These are phyloP conservation scores for Lichenostomus cassidix DNA, from an alignment of 2,113 vertebrate species.

Conservation along the genomic window DNA sequence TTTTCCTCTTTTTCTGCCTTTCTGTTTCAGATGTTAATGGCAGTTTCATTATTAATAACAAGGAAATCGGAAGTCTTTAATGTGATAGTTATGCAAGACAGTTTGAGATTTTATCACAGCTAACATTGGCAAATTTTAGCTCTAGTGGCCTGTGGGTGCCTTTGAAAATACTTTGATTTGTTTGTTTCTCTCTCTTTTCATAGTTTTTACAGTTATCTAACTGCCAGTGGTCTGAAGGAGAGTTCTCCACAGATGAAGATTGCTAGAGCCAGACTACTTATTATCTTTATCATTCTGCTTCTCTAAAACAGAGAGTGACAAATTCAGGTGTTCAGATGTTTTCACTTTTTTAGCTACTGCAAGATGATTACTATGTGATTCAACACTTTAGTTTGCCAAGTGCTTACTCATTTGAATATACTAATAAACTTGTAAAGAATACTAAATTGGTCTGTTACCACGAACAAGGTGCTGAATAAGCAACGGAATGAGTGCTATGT, in stretches of 20 bases:
- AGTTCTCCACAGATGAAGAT: neutral
- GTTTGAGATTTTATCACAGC: neutral
- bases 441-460: neutral
- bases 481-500: neutral
- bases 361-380: neutral
- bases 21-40: slow-evolving; percentile 15
- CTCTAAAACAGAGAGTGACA: neutral
- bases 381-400: neutral
- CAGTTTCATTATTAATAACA: slow-evolving; percentile 29
- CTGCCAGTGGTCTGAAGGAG: neutral
- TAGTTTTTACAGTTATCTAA: neutral
- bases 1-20: slow-evolving; percentile 23
- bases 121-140: neutral
- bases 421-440: neutral
- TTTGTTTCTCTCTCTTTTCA: neutral
- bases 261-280: neutral
- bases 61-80: neutral
- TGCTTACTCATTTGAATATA: neutral
- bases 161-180: neutral
- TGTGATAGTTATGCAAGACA: neutral
- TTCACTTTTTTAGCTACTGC: neutral
- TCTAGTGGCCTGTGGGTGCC: neutral
- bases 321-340: neutral
- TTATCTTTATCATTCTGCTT: neutral
- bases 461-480: neutral